Evolutionary conservation across 2,888 invertebrate species (phyloP).

Genomic region (Drosophila tripunctata): DNA sequence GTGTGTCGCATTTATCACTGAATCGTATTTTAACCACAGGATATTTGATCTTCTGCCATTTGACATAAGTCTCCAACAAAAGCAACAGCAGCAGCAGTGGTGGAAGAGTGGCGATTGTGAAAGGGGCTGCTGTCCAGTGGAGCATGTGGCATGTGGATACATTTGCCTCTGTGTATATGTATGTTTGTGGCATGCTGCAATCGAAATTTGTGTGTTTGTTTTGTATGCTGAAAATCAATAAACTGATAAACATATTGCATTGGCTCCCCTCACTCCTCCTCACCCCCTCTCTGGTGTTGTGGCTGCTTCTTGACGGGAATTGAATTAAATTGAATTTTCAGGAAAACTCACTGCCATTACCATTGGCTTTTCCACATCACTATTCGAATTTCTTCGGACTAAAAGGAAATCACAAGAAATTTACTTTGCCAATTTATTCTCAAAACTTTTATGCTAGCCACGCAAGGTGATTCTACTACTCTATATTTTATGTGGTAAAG

Average conservation of each 20-base stretch:
- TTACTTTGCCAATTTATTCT: conserved; percentile 51
- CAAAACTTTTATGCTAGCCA: conserved; percentile 11
- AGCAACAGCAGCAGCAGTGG: not conserved
- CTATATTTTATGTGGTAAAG: not conserved
- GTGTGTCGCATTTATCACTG: conserved; percentile 74
- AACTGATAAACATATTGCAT: conserved; percentile 70
- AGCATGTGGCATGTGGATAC: conserved; percentile 44
- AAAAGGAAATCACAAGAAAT: conserved; percentile 26
- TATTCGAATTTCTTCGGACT: not conserved
- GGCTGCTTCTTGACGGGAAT: conserved; percentile 25
- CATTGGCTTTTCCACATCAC: not conserved
- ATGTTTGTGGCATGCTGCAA: conserved; percentile 40
- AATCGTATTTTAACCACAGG: conserved; percentile 78
- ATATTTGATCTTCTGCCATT: conserved; percentile 79
- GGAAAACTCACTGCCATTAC: conserved; percentile 12
- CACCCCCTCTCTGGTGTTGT: too few relatives aligned
- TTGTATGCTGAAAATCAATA: conserved; percentile 65
- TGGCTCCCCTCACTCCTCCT: not conserved
- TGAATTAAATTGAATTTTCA: conserved; percentile 52
- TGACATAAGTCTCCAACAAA: conserved; percentile 63
- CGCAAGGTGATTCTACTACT: conserved; percentile 16
- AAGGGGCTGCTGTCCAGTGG: not conserved
- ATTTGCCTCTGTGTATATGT: conserved; percentile 28
- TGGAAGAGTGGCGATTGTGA: not conserved
- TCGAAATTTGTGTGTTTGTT: conserved; percentile 39